Conservation (phyloP, 2,888 invertebrate species). For the Lagria hirta region DNA sequence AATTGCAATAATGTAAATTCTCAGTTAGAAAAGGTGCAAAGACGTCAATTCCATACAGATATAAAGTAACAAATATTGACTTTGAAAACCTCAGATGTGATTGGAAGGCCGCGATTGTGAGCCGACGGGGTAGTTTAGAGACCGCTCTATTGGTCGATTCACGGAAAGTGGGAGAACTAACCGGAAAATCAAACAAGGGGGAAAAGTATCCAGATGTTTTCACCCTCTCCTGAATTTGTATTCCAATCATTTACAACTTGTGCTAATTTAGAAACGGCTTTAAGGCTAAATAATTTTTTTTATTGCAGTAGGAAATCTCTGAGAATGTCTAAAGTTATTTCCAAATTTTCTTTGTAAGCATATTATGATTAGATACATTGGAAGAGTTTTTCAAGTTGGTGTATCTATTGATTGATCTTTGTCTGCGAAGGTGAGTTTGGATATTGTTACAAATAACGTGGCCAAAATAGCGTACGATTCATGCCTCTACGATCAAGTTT, state of each 20-base stretch:
- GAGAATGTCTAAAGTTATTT: too few relatives aligned
- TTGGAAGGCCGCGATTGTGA: conserved; percentile 50
- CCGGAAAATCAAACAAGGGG: conserved; percentile 30
- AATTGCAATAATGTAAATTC: too few relatives aligned
- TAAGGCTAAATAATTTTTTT: too few relatives aligned
- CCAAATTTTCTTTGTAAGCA: too few relatives aligned
- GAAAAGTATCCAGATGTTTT: conserved; percentile 33
- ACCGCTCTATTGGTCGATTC: conserved; percentile 32
- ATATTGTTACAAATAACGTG: too few relatives aligned
- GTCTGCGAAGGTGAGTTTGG: too few relatives aligned
- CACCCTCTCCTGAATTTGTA: conserved; percentile 35
- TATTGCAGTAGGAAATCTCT: too few relatives aligned
- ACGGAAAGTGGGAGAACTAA: conserved; percentile 27
- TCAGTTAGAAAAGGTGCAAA: conserved; percentile 9
- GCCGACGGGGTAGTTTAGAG: conserved; percentile 44
- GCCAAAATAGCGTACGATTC: too few relatives aligned
- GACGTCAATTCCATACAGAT: conserved; percentile 46
- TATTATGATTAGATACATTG: too few relatives aligned
- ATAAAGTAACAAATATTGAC: conserved; percentile 55
- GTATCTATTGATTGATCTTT: too few relatives aligned
- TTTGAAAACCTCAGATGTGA: conserved; percentile 53
- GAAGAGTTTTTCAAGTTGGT: too few relatives aligned
- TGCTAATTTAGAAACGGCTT: conserved; percentile 36
- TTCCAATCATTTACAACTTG: conserved; percentile 43
- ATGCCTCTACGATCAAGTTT: too few relatives aligned